phyloP scores from a whole-genome alignment of 2,888 invertebrate genomes.

The Lagria hirta region DNA sequence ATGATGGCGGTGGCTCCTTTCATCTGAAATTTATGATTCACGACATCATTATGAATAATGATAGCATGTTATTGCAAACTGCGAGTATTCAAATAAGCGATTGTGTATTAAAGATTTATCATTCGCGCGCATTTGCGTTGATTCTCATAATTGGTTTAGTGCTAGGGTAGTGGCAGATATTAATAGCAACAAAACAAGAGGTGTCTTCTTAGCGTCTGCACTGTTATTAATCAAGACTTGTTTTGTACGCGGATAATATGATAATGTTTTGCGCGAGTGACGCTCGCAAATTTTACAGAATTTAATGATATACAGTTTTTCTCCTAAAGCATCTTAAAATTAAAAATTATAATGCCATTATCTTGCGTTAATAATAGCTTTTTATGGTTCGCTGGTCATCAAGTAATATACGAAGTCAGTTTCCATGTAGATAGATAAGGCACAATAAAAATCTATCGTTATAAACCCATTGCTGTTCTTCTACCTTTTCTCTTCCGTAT shows the following conservation, averaged over 20 bases:
- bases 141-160: slow-evolving; percentile 48
- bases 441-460: too few species aligned
- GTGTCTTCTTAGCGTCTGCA: slow-evolving; percentile 41
- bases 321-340: too few species aligned
- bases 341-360: too few species aligned
- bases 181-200: slow-evolving; percentile 46
- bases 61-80: slow-evolving; percentile 39
- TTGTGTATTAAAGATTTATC: slow-evolving; percentile 47
- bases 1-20: slow-evolving; percentile 5
- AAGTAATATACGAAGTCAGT: too few species aligned
- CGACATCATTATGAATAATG: slow-evolving; percentile 37
- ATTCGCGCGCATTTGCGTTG: slow-evolving; percentile 44
- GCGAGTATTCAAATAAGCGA: slow-evolving; percentile 39
- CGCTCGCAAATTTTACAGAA: slow-evolving; percentile 24
- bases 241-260: slow-evolving; percentile 30
- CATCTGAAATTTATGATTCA: slow-evolving; percentile 37
- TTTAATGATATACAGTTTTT: too few species aligned
- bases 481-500: too few species aligned
- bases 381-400: too few species aligned
- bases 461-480: too few species aligned
- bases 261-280: slow-evolving; percentile 32
- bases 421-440: too few species aligned
- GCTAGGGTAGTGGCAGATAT: slow-evolving; percentile 45
- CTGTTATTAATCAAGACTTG: slow-evolving; percentile 37
- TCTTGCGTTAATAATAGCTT: too few species aligned